Evolutionary conservation across 2,797 vertebrate genomes (phyloP), one percentile per base, ranked within the genome.

Genomic region (Picus viridis): DNA sequence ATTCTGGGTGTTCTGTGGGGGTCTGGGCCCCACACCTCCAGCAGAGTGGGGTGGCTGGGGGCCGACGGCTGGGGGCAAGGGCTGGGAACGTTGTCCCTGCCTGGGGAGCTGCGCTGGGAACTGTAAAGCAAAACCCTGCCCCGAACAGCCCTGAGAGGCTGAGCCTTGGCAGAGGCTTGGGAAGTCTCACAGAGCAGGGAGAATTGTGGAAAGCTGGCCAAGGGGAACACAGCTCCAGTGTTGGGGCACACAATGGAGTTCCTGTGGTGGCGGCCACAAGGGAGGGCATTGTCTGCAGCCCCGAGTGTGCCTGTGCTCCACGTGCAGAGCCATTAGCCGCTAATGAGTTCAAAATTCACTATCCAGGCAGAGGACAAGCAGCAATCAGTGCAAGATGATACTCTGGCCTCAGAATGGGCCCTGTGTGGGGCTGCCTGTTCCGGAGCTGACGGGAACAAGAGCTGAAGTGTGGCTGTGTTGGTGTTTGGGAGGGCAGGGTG

Each of bases 201-300:
- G 77, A 56, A 62, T 10, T 2, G 30, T 14, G 45, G 85, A 7
- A 56, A 54, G 16, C 2, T 7, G 1, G 74, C 89, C 88, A 57
- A 36, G 68, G 62, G 68, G 85, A 83, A 92, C 94, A 92, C 81
- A 88, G 93, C 69, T 7, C 56, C 61, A 94, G 89, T 89, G 90
- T 90, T 27, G 71, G 72, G 79, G 32, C 69, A 7, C 63, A 88
- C 92, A 96, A 57, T 45, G 62, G 61, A 54, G 94, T 79, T 83
- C 74, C 96, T 95, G 88, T 95, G 85, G 85, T 16, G 1, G 70
- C 2, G 4, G 65, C 74, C 80, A 96, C 88, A 88, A 83, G 84
- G 71, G 62, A 76, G 62, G 57, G n/a, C 87, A 61, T 93, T 88
- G 84, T 96, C 89, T 19, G 11, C 0, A 1, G 62, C 45, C 74